A percentile compares a stretch with the other conserved stretches of the same genome.
These are phyloP conservation scores for Hydrozoanthus tunicans DNA, from an alignment of 64 coral and sea anemone genomes.

Conservation along the genomic window DNA sequence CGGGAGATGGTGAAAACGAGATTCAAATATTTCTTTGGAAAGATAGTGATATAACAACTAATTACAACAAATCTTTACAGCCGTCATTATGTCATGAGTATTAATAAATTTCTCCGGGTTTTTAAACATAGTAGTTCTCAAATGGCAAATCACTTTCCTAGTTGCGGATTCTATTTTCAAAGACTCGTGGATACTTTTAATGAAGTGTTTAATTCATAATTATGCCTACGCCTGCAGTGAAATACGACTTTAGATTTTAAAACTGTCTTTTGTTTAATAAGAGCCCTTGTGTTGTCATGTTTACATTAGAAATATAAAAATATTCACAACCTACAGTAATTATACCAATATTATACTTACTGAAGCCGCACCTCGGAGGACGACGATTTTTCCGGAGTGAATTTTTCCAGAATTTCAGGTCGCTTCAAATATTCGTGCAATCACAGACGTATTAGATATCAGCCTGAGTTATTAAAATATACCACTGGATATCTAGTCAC, in stretches of 20 bases:
- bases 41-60: not conserved
- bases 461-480: not conserved
- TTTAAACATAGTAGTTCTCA: too few relatives aligned
- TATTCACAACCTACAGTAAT: not conserved
- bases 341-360: not conserved
- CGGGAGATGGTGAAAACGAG: not conserved
- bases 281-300: not conserved
- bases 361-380: not conserved
- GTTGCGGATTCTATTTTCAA: too few relatives aligned
- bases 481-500: not conserved
- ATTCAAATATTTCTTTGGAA: not conserved
- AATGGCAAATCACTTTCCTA: too few relatives aligned
- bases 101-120: too few relatives aligned
- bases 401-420: not conserved
- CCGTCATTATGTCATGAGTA: too few relatives aligned
- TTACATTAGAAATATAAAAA: not conserved
- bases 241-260: not conserved
- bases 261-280: not conserved
- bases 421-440: not conserved
- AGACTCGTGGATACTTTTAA: not conserved
- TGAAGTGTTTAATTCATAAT: not conserved
- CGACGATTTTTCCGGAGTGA: not conserved
- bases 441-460: conserved; percentile 9
- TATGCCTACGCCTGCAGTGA: not conserved
- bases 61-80: too few relatives aligned